These are phyloP conservation scores for Coregonus clupeaformis DNA, from an alignment of 2,113 vertebrate genomes.

Conservation along the genomic window DNA sequence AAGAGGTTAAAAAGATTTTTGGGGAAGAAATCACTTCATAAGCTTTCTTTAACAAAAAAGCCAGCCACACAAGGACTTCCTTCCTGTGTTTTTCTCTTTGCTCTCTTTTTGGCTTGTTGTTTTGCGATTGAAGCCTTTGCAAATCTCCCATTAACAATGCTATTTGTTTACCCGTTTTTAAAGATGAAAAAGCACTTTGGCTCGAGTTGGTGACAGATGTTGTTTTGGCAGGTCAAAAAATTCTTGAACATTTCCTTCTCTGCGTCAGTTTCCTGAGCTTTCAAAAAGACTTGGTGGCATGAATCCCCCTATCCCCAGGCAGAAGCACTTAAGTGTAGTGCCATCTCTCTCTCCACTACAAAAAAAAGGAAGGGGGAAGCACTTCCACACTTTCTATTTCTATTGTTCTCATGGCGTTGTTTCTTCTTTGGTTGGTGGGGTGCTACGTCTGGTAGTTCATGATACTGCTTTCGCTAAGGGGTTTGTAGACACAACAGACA, in stretches of 20 bases:
- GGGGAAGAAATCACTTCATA: too few relatives aligned
- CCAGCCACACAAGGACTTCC: too few relatives aligned
- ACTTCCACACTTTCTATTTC: constrained; percentile 47
- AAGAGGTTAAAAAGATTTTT: too few relatives aligned
- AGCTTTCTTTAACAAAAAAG: neutral
- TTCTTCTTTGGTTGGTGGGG: constrained; percentile 28
- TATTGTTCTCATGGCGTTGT: constrained; percentile 43
- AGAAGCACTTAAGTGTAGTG: neutral
- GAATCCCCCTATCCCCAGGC: constrained; percentile 28
- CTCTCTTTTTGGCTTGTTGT: neutral
- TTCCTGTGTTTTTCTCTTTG: neutral
- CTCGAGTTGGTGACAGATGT: constrained; percentile 22
- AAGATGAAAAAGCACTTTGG: constrained; percentile 30
- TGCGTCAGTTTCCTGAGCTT: constrained; percentile 45
- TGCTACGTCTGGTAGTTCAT: constrained; percentile 38
- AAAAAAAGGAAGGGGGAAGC: constrained; percentile 34
- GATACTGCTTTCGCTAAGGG: constrained; percentile 15
- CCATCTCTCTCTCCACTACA: constrained; percentile 3
- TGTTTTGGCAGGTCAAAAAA: constrained; percentile 29
- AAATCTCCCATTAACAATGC: constrained; percentile 30
- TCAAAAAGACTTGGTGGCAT: constrained; percentile 19
- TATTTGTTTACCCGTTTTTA: constrained; percentile 41
- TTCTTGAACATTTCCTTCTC: constrained; percentile 41
- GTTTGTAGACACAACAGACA: neutral
- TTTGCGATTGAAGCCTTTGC: neutral